Evolutionary conservation across 2,797 vertebrate genomes (phyloP), one percentile per base, ranked within the genome.

Genomic region (Typhlichthys eigenmanni): DNA sequence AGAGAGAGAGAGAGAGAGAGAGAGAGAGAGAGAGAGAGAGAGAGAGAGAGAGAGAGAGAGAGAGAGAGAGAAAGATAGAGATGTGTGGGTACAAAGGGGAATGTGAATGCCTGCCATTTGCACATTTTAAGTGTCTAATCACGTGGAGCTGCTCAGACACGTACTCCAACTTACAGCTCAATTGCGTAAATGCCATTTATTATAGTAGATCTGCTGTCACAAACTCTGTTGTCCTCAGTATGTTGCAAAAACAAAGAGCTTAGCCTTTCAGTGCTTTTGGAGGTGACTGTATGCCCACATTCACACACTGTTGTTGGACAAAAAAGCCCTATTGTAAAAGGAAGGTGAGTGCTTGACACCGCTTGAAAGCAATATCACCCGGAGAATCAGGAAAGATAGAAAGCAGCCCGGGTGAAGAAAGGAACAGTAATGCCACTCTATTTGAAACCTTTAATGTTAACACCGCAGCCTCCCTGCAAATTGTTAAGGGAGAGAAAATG

Each of bases 101-200:
- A 38, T 38, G 16, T 55, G 58, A 32, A 38, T 38, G 16, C 52
- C 47, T 0, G 60, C 62, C 51, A 57, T 47, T 69, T 53, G 78
- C 66, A 56, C 38, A 60, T 63, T 73, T 80, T 72, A 67, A 66
- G 53, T 48, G 48, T 76, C 71, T 45, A 66, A 69, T 81, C 84
- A 83, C 54, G 14, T 78, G 69, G 67, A n/a, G 1, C 7, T 62
- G 46, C 43, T 69, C 48, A 52, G 56, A 69, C 50, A 59, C 65
- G 66, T 68, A 70, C 74, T 68, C 49, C 48, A 58, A 32, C 54
- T 64, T 75, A 65, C 64, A 54, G 68, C 87, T 88, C 81, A 80
- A 83, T 84, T 73, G 24, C 24, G 24, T 24, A 78, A 73, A 78
- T 76, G 81, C 68, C 85, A 79, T 64, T 65, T 47, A 65, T 72